These are phyloP conservation scores for Megaceryle alcyon DNA, from an alignment of 2,797 vertebrate species.

Conservation along the genomic window DNA sequence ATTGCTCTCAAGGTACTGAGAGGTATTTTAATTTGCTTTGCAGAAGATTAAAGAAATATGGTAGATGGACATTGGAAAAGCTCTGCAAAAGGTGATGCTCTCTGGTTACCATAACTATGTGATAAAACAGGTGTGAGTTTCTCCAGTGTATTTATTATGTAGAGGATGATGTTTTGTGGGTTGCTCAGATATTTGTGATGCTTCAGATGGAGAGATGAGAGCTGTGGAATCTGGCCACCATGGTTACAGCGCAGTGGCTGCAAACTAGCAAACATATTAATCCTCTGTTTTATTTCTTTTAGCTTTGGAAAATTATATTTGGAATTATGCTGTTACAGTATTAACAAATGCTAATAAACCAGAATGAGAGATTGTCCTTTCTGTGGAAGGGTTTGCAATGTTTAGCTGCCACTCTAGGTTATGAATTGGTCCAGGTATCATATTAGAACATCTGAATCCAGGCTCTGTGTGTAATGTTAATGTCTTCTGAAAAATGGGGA, in stretches of 20 bases:
- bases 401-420: not conserved
- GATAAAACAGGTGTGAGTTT: not conserved
- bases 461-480: not conserved
- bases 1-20: not conserved
- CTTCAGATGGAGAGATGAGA: not conserved
- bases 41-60: not conserved
- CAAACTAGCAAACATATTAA: not conserved
- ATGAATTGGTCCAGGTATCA: not conserved
- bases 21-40: not conserved
- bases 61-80: not conserved
- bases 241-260: not conserved
- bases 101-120: not conserved
- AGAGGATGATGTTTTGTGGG: not conserved
- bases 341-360: not conserved
- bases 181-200: not conserved
- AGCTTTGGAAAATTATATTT: not conserved
- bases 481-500: not conserved
- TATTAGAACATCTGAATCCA: not conserved
- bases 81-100: not conserved
- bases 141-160: not conserved
- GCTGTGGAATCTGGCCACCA: not conserved
- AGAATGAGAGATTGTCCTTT: not conserved
- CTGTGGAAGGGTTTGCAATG: not conserved
- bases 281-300: not conserved
- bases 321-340: not conserved